Evolutionary conservation across 2,797 vertebrate genomes (phyloP).

Genomic region (Graptemys geographica): DNA sequence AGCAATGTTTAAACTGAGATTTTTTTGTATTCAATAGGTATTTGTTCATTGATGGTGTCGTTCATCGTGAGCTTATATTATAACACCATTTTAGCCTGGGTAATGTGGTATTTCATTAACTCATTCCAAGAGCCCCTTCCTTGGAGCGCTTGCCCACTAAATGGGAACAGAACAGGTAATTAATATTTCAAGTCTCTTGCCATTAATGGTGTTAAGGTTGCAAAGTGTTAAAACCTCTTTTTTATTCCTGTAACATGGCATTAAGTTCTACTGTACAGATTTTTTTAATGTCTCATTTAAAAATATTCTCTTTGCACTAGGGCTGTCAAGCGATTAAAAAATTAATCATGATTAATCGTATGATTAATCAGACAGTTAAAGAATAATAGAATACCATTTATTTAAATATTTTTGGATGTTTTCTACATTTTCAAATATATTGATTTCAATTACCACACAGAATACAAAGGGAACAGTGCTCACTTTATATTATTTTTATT

Average conservation of each 20-base stretch:
- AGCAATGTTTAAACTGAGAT: constrained; percentile 13
- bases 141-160: constrained; percentile 88
- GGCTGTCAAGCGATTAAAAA: too few species aligned
- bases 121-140: constrained; percentile 93
- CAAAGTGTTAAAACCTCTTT: neutral
- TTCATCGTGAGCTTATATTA: constrained; percentile 88
- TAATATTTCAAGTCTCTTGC: neutral
- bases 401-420: too few species aligned
- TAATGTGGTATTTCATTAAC: constrained; percentile 93
- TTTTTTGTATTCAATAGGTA: constrained; percentile 78
- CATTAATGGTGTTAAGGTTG: neutral
- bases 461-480: too few species aligned
- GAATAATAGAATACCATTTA: too few species aligned
- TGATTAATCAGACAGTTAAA: too few species aligned
- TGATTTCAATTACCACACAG: too few species aligned
- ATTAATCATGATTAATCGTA: too few species aligned
- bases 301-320: neutral
- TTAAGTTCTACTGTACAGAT: neutral
- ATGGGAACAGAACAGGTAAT: constrained; percentile 85
- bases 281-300: neutral
- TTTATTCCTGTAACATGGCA: neutral
- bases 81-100: constrained; percentile 91
- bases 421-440: too few species aligned
- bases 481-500: too few species aligned
- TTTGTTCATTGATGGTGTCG: constrained; percentile 83